Percentiles rank a stretch among this genome's conserved stretches.
These are phyloP conservation scores for Scelioninae gen. 2 DNA, from an alignment of 2,888 invertebrate genomes.

Conservation along the genomic window DNA sequence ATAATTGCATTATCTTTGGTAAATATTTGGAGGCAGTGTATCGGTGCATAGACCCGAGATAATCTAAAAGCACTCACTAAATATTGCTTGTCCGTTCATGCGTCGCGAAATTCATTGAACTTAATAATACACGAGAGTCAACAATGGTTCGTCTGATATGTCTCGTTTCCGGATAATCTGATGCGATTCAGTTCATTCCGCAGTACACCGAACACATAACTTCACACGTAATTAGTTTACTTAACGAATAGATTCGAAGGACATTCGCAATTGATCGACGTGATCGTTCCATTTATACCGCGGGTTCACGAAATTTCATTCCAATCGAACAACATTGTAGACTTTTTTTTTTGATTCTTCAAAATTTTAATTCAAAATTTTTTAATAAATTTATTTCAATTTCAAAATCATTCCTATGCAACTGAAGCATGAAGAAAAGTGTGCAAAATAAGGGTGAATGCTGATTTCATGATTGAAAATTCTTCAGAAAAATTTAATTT, in stretches of 20 bases:
- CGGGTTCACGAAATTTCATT: background rate
- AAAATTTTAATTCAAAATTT: too few relatives aligned
- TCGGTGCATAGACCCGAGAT: constrained; percentile 41
- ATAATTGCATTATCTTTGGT: constrained; percentile 29
- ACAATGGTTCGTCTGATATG: constrained; percentile 42
- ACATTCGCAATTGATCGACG: constrained; percentile 4
- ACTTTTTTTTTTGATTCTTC: too few relatives aligned
- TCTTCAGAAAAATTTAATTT: too few relatives aligned
- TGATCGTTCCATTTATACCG: constrained; percentile 10
- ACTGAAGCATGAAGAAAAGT: too few relatives aligned
- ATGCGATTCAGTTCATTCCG: constrained; percentile 40
- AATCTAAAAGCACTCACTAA: constrained; percentile 50
- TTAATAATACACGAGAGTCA: constrained; percentile 47
- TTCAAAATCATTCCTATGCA: too few relatives aligned
- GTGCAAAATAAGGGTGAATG: too few relatives aligned
- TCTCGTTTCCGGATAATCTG: constrained; percentile 43
- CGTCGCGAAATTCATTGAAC: constrained; percentile 47
- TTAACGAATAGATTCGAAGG: constrained; percentile 30
- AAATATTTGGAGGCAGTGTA: constrained; percentile 36
- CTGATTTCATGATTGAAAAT: too few relatives aligned
- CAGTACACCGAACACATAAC: constrained; percentile 37
- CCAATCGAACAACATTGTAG: too few relatives aligned
- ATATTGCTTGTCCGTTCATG: constrained; percentile 47
- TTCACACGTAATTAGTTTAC: constrained; percentile 53
- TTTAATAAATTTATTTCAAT: too few relatives aligned